Conservation (phyloP, 2,113 vertebrate genomes). For the Chionomys nivalis region DNA sequence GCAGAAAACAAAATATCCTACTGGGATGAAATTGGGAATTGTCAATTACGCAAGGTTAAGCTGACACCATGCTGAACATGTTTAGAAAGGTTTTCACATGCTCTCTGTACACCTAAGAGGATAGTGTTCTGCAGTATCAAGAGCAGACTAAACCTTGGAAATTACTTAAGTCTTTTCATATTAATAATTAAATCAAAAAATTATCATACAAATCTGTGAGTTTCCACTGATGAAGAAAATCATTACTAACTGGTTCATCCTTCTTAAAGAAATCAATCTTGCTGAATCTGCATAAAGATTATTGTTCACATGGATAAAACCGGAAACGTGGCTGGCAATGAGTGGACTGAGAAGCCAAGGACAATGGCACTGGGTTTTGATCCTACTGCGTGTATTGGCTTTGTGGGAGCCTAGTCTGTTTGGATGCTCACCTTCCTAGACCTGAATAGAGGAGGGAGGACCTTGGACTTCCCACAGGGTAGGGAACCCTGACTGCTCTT, state of each 20-base stretch:
- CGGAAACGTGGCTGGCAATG: no score
- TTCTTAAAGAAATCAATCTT: background rate
- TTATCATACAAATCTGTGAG: background rate
- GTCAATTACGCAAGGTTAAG: slow-evolving; percentile 45
- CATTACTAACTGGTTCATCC: background rate
- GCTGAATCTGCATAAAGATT: background rate
- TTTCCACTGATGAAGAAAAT: background rate
- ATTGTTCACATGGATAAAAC: no score
- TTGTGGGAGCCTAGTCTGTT: no score
- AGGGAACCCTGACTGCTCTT: no score
- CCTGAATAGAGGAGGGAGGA: no score
- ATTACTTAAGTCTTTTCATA: background rate
- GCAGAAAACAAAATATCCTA: slow-evolving; percentile 24
- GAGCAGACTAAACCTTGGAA: background rate
- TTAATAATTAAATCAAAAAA: slow-evolving; percentile 19
- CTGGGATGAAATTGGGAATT: background rate
- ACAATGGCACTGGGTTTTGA: no score
- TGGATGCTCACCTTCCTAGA: no score
- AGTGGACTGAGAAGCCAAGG: no score
- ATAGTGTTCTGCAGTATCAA: background rate
- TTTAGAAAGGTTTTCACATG: slow-evolving; percentile 39
- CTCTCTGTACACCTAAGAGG: background rate
- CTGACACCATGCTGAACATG: background rate
- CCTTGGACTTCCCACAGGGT: no score
- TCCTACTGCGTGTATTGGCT: no score